Evolutionary conservation across 2,113 vertebrate genomes (phyloP).

Genomic region (Phycodurus eques): DNA sequence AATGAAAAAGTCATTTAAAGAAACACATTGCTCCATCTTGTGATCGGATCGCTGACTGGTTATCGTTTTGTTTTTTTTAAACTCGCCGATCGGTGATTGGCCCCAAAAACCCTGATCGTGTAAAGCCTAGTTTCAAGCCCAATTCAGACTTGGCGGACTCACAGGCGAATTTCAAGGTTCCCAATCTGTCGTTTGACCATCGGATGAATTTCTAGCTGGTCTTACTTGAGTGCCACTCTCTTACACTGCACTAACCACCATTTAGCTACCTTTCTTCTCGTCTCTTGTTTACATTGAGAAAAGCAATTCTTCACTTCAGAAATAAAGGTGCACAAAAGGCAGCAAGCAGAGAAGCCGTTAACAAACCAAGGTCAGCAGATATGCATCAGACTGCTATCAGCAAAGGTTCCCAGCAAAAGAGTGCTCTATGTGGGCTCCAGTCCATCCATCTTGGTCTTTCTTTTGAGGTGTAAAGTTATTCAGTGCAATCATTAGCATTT

Average conservation of each 20-base stretch:
- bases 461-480: slow-evolving; percentile 7
- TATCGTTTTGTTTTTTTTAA: too few relatives aligned
- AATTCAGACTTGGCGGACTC: too few relatives aligned
- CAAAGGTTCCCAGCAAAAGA: slow-evolving; percentile 38
- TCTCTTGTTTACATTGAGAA: background rate
- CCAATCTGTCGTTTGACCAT: too few relatives aligned
- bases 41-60: too few relatives aligned
- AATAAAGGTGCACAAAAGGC: slow-evolving; percentile 14
- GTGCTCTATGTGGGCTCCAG: background rate
- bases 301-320: slow-evolving; percentile 27
- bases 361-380: slow-evolving; percentile 54
- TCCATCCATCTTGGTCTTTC: slow-evolving; percentile 4
- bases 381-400: slow-evolving; percentile 46
- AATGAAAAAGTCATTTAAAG: too few relatives aligned
- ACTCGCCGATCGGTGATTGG: too few relatives aligned
- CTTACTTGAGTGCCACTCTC: background rate
- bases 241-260: background rate
- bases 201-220: background rate
- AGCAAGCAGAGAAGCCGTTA: slow-evolving; percentile 45
- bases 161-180: too few relatives aligned
- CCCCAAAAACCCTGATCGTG: too few relatives aligned
- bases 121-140: too few relatives aligned
- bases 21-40: too few relatives aligned
- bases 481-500: slow-evolving; percentile 15
- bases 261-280: background rate